Evolutionary conservation across 2,113 vertebrate genomes (phyloP), one percentile per base, ranked within the genome.

Genomic region (Oreochromis niloticus): DNA sequence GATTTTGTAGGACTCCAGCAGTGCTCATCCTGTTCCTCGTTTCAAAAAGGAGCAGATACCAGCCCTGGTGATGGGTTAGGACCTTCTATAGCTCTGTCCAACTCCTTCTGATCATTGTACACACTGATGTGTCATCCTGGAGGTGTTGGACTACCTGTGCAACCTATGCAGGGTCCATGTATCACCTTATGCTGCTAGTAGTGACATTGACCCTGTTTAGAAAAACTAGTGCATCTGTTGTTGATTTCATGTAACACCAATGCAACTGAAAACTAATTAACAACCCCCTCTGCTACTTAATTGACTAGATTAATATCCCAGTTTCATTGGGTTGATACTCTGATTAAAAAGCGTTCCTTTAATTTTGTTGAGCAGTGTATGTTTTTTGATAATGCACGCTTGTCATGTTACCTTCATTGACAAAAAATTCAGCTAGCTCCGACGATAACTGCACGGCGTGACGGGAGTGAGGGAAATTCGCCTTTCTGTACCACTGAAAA

Each of bases 391-490:
- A 8, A 7, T 39, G 73, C 46, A n/a, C 9, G 34, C 43, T 84
- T 66, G 46, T 46, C 9, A 34, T 39, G 22, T 91, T 81, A 97
- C 97, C 97, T 97, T 97, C 97, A 87, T 95, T 95, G 12, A 95
- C 88, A 43, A 97, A 96, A 88, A 97, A 97, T 61, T 96, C 90
- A 4, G 96, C 94, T 54, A 97, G 84, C 68, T 95, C 88, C 4
- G 95, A 94, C 1, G 97, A 96, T 50, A 97, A 43, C 7, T 90
- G 90, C 19, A 96, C 93, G 2, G 97, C 97, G 4, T 96, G 93
- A 24, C 4, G 6, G 6, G 96, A 97, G 90, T 97, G 97, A 61
- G 97, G 97, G 82, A 94, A 94, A 83, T 89, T 94, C 6, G 16
- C 1, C 1, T 30, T 92, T 8, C 80, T 92, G 75, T 89, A 1